Conservation (phyloP, 2,113 vertebrate species). For the Pogonocichla stellata region DNA sequence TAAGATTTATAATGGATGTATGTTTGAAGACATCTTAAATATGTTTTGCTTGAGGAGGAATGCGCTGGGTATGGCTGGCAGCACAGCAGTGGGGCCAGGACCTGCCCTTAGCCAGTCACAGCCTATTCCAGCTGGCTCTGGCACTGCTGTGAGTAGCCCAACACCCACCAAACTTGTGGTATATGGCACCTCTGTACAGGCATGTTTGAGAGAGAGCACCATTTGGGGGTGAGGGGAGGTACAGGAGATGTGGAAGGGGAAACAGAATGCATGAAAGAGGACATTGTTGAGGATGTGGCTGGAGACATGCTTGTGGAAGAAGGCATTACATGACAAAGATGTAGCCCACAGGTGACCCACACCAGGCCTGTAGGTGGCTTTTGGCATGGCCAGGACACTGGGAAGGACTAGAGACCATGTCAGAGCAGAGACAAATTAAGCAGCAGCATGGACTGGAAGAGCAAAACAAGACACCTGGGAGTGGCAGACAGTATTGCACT, state of each 20-base stretch:
- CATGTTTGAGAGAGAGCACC: neutral
- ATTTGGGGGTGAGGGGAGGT: neutral
- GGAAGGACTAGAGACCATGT: neutral
- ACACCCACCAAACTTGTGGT: neutral
- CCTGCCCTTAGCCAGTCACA: neutral
- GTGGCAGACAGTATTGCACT: neutral
- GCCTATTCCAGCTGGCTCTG: neutral
- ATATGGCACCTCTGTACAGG: neutral
- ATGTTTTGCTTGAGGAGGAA: neutral
- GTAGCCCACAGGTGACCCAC: fast-evolving
- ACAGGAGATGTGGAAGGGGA: neutral
- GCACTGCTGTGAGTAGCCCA: too few species aligned
- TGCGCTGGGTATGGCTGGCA: fast-evolving
- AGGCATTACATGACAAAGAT: neutral
- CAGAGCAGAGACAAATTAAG: neutral
- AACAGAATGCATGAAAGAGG: neutral
- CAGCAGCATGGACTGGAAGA: neutral
- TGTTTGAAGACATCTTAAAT: neutral
- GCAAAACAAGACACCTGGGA: neutral
- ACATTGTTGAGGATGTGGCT: neutral
- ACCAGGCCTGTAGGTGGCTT: neutral
- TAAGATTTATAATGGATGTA: neutral
- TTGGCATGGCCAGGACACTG: neutral
- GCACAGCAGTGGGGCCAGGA: fast-evolving
- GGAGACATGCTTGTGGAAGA: neutral